Evolutionary conservation across 2,888 invertebrate genomes (phyloP).

Genomic region (Biston betularia): DNA sequence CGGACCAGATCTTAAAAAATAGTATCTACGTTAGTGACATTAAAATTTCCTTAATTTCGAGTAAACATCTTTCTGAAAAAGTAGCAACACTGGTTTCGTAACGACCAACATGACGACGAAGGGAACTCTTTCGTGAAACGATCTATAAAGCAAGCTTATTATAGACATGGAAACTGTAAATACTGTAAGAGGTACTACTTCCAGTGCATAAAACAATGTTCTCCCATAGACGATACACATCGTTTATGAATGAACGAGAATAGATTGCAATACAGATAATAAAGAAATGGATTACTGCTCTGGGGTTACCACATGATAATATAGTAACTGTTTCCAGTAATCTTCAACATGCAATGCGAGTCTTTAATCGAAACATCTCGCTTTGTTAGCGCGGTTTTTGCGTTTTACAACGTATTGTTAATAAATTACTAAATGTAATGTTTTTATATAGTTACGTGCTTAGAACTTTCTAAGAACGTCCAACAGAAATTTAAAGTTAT

Average conservation of each 20-base stretch:
- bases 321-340: slow-evolving; percentile 33
- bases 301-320: slow-evolving; percentile 32
- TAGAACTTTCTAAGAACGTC: no score
- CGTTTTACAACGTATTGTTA: neutral
- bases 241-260: slow-evolving; percentile 65
- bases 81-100: no score
- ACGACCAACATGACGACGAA: no score
- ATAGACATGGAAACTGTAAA: neutral
- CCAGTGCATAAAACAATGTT: slow-evolving; percentile 38
- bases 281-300: slow-evolving; percentile 61
- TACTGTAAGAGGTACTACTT: neutral
- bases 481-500: no score
- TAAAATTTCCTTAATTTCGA: no score
- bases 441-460: no score
- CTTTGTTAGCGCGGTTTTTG: slow-evolving; percentile 9
- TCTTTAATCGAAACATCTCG: slow-evolving; percentile 3
- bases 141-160: neutral
- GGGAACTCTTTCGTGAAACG: no score
- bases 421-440: slow-evolving; percentile 5
- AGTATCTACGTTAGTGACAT: no score
- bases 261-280: slow-evolving; percentile 57
- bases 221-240: slow-evolving; percentile 58
- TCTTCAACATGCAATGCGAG: slow-evolving; percentile 23
- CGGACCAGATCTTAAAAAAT: no score
- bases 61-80: no score